Conservation (phyloP, 2,113 vertebrate species). For the Tragulus kanchil region DNA sequence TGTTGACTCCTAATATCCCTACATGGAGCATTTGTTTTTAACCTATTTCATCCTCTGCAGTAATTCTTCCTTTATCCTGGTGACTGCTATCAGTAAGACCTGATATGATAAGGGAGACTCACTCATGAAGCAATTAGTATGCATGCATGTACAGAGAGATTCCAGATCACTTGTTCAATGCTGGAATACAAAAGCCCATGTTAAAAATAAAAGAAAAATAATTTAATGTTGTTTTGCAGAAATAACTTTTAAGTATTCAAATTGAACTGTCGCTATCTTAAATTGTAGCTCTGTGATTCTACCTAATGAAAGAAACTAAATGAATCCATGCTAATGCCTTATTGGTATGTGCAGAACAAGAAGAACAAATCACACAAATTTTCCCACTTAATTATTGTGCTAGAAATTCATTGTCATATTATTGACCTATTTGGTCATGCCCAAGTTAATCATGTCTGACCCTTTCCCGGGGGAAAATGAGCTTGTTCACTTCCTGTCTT, state of each 20-base stretch:
- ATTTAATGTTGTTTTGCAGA: constrained; percentile 72
- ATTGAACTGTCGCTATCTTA: constrained; percentile 74
- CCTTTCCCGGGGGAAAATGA: constrained; percentile 90
- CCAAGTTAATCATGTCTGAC: constrained; percentile 92
- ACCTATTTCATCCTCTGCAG: neutral
- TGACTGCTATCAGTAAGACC: constrained; percentile 5
- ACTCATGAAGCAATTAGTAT: constrained; percentile 72
- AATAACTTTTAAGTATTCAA: constrained; percentile 85
- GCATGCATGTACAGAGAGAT: constrained; percentile 49
- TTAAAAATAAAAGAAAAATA: constrained; percentile 53
- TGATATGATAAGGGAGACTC: neutral
- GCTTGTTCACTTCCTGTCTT: constrained; percentile 89
- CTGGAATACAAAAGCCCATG: constrained; percentile 62
- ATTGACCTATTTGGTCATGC: constrained; percentile 92
- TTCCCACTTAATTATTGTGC: constrained; percentile 91
- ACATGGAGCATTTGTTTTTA: constrained; percentile 25
- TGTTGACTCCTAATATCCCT: neutral
- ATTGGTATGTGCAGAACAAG: constrained; percentile 88
- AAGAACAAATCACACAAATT: constrained; percentile 89
- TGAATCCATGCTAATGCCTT: constrained; percentile 87
- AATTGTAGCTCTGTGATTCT: constrained; percentile 83
- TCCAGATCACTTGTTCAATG: constrained; percentile 31
- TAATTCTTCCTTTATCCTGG: constrained; percentile 51
- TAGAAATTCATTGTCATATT: constrained; percentile 90
- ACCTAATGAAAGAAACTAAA: constrained; percentile 86